Conservation (phyloP, 1,140 invertebrate genomes). For the Psilanteris sp. region DNA sequence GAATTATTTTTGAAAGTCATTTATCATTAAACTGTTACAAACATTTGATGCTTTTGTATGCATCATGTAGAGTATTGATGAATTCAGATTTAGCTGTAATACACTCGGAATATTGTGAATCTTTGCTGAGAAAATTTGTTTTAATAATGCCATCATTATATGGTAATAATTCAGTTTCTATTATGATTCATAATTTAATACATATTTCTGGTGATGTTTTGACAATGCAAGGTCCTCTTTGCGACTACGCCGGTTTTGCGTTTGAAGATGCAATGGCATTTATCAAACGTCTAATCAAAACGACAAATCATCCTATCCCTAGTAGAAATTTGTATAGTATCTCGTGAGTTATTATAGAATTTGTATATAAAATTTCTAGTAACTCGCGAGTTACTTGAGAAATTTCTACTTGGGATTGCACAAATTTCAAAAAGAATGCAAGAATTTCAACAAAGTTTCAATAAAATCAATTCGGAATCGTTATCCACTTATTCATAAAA, state of each 20-base stretch:
- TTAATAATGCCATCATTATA: conserved; percentile 11
- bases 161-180: conserved; percentile 6
- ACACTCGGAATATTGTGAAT: not conserved
- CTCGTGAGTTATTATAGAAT: too few species aligned
- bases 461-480: too few species aligned
- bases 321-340: too few species aligned
- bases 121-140: conserved; percentile 7
- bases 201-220: too few species aligned
- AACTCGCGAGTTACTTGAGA: too few species aligned
- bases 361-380: too few species aligned
- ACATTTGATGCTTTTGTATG: conserved; percentile 13
- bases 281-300: conserved; percentile 5
- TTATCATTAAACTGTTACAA: not conserved
- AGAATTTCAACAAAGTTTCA: too few species aligned
- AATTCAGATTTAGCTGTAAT: conserved; percentile 1
- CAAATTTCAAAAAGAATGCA: conserved; percentile 3
- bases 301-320: not conserved
- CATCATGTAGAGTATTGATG: conserved; percentile 16
- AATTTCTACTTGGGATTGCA: too few species aligned
- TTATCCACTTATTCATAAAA: too few species aligned
- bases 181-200: too few species aligned
- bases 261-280: conserved; percentile 8
- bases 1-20: not conserved
- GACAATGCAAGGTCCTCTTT: not conserved
- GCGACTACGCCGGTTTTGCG: not conserved